phyloP scores from a whole-genome alignment of 64 coral and sea anemone genomes.

The Acropora yongei region DNA sequence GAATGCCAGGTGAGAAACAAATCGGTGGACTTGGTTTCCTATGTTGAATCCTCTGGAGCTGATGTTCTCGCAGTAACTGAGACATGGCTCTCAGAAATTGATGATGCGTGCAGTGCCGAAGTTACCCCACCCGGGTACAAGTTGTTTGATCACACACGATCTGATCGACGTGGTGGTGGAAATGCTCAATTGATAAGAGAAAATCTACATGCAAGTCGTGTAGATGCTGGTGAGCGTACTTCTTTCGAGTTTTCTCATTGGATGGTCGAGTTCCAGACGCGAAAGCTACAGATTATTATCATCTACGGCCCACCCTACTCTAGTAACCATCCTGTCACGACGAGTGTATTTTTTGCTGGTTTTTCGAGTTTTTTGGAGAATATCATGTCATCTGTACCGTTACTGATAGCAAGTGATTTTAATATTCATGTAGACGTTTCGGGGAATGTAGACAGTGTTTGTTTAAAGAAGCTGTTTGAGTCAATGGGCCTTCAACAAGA shows the following conservation, averaged over 20 bases:
- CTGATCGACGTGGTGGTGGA: constrained; percentile 9
- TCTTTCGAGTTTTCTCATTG: constrained; percentile 55
- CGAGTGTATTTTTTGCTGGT: neutral
- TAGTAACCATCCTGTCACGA: constrained; percentile 34
- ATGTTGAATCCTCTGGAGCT: too few species aligned
- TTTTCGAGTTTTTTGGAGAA: constrained; percentile 15
- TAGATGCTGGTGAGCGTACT: constrained; percentile 35
- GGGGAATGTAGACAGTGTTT: too few species aligned
- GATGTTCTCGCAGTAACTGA: neutral
- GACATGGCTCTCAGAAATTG: constrained; percentile 18
- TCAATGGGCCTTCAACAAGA: too few species aligned
- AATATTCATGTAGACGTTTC: too few species aligned
- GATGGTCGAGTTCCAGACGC: constrained; percentile 26
- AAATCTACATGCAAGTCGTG: neutral
- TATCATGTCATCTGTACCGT: too few species aligned
- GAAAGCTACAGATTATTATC: constrained; percentile 22
- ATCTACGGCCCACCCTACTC: constrained; percentile 27
- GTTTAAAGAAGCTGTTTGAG: too few species aligned
- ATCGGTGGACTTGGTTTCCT: too few species aligned
- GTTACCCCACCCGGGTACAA: constrained; percentile 1
- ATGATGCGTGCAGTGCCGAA: neutral
- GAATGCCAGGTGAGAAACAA: too few species aligned
- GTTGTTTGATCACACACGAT: constrained; percentile 23
- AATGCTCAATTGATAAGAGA: too few species aligned
- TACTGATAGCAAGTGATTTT: too few species aligned